Conservation (phyloP, 2,888 invertebrate species). For the Oxyscelio sp. region DNA sequence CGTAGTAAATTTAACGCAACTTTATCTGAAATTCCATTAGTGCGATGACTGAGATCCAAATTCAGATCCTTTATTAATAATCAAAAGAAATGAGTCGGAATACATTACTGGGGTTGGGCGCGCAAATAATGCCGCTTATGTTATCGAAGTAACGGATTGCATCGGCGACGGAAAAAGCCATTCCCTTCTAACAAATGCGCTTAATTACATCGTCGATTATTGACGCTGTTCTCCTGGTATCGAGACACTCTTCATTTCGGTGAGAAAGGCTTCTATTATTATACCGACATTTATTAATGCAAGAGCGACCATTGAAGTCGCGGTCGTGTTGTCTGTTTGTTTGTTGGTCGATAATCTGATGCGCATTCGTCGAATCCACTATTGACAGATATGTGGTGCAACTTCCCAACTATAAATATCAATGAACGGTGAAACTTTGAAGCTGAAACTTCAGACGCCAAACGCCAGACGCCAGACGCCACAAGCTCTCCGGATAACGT, state of each 20-base stretch:
- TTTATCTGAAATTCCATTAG: slow-evolving; percentile 69
- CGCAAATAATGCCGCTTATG: slow-evolving; percentile 54
- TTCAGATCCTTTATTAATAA: slow-evolving; percentile 64
- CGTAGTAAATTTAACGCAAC: slow-evolving; percentile 40
- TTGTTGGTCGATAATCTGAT: slow-evolving; percentile 30
- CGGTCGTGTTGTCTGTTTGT: not conserved
- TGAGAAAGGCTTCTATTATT: slow-evolving; percentile 25
- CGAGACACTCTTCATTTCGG: slow-evolving; percentile 12
- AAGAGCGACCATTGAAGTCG: slow-evolving; percentile 20
- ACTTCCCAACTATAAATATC: slow-evolving; percentile 69
- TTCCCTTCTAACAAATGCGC: slow-evolving; percentile 65
- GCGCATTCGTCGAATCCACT: slow-evolving; percentile 29
- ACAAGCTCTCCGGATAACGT: slow-evolving; percentile 62
- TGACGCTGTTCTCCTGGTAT: slow-evolving; percentile 62
- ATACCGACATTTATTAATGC: slow-evolving; percentile 53
- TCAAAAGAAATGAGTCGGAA: slow-evolving; percentile 63
- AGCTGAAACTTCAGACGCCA: slow-evolving; percentile 70
- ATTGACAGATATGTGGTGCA: slow-evolving; percentile 34
- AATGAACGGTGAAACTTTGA: slow-evolving; percentile 71
- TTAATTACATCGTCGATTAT: slow-evolving; percentile 73
- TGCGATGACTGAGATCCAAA: slow-evolving; percentile 52
- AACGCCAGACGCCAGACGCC: slow-evolving; percentile 66
- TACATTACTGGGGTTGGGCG: slow-evolving; percentile 38
- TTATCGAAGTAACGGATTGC: slow-evolving; percentile 63
- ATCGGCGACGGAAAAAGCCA: slow-evolving; percentile 47